Conservation (phyloP, 2,888 invertebrate genomes). For the Ecliptopera silaceata region DNA sequence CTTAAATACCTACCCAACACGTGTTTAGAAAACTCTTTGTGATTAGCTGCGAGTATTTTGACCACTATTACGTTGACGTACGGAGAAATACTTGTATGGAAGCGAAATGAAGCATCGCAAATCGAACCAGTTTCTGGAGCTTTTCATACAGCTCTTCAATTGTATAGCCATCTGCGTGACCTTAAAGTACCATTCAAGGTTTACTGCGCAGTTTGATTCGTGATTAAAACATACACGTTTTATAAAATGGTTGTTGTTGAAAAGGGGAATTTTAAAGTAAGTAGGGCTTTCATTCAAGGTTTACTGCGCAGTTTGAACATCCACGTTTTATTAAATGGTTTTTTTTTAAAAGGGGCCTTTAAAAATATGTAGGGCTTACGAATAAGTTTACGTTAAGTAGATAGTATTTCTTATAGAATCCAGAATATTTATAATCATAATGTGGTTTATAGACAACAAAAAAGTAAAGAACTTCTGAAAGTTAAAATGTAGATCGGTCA, state of each 20-base stretch:
- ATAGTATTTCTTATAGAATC: too few species aligned
- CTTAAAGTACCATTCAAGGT: slow-evolving; percentile 40
- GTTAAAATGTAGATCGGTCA: too few species aligned
- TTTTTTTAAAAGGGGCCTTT: too few species aligned
- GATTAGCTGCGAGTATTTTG: slow-evolving; percentile 18
- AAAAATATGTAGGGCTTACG: too few species aligned
- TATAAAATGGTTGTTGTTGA: not conserved
- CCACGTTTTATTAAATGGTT: not conserved
- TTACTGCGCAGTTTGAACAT: slow-evolving; percentile 17
- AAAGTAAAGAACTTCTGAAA: too few species aligned
- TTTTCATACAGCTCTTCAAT: slow-evolving; percentile 53
- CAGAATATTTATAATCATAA: too few species aligned
- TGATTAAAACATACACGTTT: not conserved
- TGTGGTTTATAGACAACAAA: too few species aligned
- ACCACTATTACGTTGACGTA: slow-evolving; percentile 27
- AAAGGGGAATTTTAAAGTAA: too few species aligned
- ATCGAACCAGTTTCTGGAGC: slow-evolving; percentile 60
- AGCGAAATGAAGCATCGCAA: slow-evolving; percentile 54
- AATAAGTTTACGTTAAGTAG: too few species aligned
- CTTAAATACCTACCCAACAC: slow-evolving; percentile 14
- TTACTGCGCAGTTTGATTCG: slow-evolving; percentile 18
- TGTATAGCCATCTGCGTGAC: slow-evolving; percentile 64
- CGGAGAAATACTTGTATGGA: slow-evolving; percentile 40
- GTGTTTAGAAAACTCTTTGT: slow-evolving; percentile 14
- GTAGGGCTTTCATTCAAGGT: slow-evolving; percentile 5